Percentiles rank a stretch among this genome's conserved stretches.
Evolutionary conservation across 2,797 vertebrate genomes (phyloP).

Genomic region (Acanthiza pusilla): DNA sequence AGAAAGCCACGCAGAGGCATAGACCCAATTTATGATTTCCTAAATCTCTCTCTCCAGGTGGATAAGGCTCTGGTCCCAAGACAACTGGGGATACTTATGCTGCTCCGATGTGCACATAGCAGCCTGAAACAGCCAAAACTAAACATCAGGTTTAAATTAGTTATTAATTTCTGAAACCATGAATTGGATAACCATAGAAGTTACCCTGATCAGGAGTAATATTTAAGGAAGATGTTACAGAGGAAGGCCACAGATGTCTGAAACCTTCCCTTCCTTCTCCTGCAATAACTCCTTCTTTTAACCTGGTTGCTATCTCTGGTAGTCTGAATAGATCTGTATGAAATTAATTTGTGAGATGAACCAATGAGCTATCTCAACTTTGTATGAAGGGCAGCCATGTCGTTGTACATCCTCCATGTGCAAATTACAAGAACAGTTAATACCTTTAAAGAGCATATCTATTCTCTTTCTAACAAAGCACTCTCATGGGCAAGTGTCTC

Average conservation of each 20-base stretch:
- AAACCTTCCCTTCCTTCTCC: not conserved
- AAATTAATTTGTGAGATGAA: not conserved
- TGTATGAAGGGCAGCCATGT: not conserved
- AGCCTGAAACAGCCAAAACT: not conserved
- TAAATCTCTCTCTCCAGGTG: not conserved
- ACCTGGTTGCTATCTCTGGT: not conserved
- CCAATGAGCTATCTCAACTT: not conserved
- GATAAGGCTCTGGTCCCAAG: not conserved
- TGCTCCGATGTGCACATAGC: not conserved
- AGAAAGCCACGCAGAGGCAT: not conserved
- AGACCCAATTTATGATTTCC: not conserved
- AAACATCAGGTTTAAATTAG: not conserved
- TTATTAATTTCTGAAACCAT: not conserved
- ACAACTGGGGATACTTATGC: not conserved
- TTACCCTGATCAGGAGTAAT: not conserved
- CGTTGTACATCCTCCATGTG: not conserved
- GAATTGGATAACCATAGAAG: not conserved
- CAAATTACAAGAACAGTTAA: not conserved
- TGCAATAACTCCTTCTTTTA: not conserved
- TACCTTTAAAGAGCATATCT: constrained; percentile 4
- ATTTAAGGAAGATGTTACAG: not conserved
- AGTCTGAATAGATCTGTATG: not conserved
- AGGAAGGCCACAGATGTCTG: not conserved
- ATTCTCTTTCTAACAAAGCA: not conserved
- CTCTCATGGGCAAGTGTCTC: not conserved